A percentile compares a stretch with the other conserved stretches of the same genome.
Conservation (phyloP, 2,113 vertebrate species). For the Triplophysa rosa region DNA sequence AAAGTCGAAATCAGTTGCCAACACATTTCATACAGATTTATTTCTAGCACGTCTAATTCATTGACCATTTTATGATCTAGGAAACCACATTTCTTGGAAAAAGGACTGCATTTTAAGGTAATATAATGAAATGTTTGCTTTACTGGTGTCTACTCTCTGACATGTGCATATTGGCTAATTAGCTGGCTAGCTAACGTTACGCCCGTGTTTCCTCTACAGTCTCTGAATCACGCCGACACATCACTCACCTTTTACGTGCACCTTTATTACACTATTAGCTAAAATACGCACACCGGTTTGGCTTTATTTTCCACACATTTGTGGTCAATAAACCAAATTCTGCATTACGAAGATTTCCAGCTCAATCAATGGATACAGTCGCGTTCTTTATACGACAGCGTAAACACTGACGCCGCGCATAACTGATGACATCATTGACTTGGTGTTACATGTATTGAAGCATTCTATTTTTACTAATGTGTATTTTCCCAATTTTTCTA, state of each 20-base stretch:
- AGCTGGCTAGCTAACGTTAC: slow-evolving; percentile 52
- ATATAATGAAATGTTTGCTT: background rate
- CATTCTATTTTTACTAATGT: too few relatives aligned
- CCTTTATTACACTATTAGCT: slow-evolving; percentile 47
- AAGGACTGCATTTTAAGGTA: background rate
- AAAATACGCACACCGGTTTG: slow-evolving; percentile 29
- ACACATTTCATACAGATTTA: background rate
- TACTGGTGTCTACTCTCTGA: background rate
- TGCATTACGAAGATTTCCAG: slow-evolving; percentile 59
- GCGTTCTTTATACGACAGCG: slow-evolving; percentile 55
- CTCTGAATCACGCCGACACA: background rate
- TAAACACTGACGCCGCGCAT: slow-evolving; percentile 46
- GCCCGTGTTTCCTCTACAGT: background rate
- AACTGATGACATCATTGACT: slow-evolving; percentile 47
- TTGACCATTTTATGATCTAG: background rate
- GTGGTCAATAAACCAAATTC: slow-evolving; percentile 52
- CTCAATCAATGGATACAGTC: slow-evolving; percentile 73
- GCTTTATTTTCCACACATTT: slow-evolving; percentile 14
- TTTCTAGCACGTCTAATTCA: background rate
- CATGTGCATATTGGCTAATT: slow-evolving; percentile 52
- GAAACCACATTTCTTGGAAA: background rate
- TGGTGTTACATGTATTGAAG: too few relatives aligned
- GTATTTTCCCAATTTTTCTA: too few relatives aligned
- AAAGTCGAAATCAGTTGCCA: background rate
- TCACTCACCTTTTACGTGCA: slow-evolving; percentile 68